Percentiles rank a stretch among this genome's conserved stretches.
Evolutionary conservation across 92 coral and sea anemone species (phyloP).

Genomic region (Siderastrea radians): DNA sequence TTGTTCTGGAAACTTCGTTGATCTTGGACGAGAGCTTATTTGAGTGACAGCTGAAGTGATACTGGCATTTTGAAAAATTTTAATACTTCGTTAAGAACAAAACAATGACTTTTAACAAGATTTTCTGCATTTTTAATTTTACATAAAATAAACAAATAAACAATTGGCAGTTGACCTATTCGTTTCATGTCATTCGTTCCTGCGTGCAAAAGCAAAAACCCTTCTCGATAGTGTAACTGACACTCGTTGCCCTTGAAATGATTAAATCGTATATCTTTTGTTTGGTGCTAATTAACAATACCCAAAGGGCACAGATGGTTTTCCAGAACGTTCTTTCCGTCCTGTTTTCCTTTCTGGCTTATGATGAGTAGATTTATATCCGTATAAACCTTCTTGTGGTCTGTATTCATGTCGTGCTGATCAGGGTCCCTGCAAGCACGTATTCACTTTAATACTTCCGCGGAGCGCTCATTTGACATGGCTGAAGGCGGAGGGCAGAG

Average conservation of each 20-base stretch:
- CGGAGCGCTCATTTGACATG: not conserved
- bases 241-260: not conserved
- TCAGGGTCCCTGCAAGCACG: not conserved
- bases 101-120: too few relatives aligned
- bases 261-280: not conserved
- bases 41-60: slow-evolving; percentile 9
- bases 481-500: slow-evolving; percentile 11
- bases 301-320: slow-evolving; percentile 25
- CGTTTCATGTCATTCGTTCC: not conserved
- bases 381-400: not conserved
- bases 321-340: slow-evolving; percentile 28
- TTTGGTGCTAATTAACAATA: not conserved
- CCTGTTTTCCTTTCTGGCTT: not conserved
- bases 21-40: not conserved
- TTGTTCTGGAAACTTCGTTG: slow-evolving; percentile 10
- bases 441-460: not conserved
- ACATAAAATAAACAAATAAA: too few relatives aligned
- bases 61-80: not conserved
- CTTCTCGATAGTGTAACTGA: not conserved
- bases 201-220: not conserved
- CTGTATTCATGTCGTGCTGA: not conserved
- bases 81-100: too few relatives aligned
- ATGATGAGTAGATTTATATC: slow-evolving; percentile 1
- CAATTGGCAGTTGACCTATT: not conserved
- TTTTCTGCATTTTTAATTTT: too few relatives aligned